Percentiles rank a stretch among this genome's conserved stretches.
phyloP scores from a whole-genome alignment of 35 echinoderm and acorn worm genomes.

The Lytechinus pictus region DNA sequence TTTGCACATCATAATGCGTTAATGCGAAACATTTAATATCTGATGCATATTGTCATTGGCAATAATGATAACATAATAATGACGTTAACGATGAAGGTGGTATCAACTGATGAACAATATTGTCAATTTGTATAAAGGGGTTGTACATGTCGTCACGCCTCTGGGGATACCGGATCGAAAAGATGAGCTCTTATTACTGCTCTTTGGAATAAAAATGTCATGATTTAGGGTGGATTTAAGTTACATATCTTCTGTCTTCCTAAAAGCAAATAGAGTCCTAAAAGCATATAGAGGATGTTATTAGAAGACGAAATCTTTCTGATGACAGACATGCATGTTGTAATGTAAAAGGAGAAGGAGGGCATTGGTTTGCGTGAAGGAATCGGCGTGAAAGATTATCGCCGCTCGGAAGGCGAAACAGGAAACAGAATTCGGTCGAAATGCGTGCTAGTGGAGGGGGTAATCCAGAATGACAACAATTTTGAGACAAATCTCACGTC shows the following conservation, averaged over 20 bases:
- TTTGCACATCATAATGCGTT: no score
- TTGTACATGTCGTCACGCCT: no score
- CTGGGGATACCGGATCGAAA: no score
- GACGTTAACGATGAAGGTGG: no score
- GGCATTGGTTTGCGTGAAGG: not conserved
- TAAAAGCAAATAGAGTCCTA: not conserved
- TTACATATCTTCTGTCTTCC: not conserved
- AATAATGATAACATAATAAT: no score
- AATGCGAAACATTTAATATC: no score
- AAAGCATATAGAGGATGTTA: not conserved
- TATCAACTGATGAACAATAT: no score
- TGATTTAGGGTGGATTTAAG: not conserved
- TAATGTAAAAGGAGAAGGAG: not conserved
- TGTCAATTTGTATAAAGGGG: no score
- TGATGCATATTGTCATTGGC: no score
- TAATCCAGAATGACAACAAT: constrained; percentile 37
- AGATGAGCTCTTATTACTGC: not conserved
- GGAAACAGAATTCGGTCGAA: constrained; percentile 37
- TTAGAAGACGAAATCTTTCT: not conserved
- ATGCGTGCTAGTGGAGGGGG: constrained; percentile 8
- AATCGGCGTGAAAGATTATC: not conserved
- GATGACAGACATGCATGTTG: not conserved
- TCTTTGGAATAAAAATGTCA: not conserved
- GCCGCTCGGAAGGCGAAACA: not conserved
- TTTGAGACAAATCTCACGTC: constrained; percentile 36